Base-by-base conservation (phyloP, 1,140 invertebrate genomes). In the Trichonephila clavipes region DNA sequence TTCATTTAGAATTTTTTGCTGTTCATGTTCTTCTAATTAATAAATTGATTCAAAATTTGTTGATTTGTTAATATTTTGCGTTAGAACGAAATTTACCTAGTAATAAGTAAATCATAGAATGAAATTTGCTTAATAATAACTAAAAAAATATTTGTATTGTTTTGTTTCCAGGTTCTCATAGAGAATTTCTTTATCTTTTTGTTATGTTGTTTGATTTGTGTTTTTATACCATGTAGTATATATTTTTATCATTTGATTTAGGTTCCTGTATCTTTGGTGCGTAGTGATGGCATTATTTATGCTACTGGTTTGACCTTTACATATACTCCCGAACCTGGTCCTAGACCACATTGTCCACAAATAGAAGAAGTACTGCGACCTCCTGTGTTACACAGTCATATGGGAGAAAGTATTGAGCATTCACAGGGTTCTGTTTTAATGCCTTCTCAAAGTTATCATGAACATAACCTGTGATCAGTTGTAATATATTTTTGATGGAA, bases 241-340 rank as follows among this genome's bases (percentile, higher is more conserved):
- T 40, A 40, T 40, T 40, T 72, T 18, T 18, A 40, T 77, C 34
- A 51, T 12, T 19, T 40, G 4, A 34, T 88, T 95, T 94, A 99
- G 97, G 99, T 99, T 28, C 99, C 99, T 28, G 98, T 99, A 2
- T 99, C 98, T 2, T 96, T 99, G 90, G 99, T 99, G 0, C 96
- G 99, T 59, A 98, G 98, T 96, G 99, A 99, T 96, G 99, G 99
- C 77, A 98, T 99, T 89, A 99, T 99, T 95, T 99, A 99, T 96
- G 98, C 99, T 0, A 99, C 99, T 8, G 98, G 98, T 2, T 96
- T 99, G 7, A 99, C 98, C n/a, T 99, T 99, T 96, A 99, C 99
- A 0, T 99, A 99, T 95, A 99, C 99, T 93, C 99, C 99, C 0
- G 98, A 99, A 95, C 98, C 98, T 0, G 98, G 98, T 0, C 98